These are phyloP conservation scores for Hyperoplus immaculatus DNA, from an alignment of 2,797 vertebrate species.

Conservation along the genomic window DNA sequence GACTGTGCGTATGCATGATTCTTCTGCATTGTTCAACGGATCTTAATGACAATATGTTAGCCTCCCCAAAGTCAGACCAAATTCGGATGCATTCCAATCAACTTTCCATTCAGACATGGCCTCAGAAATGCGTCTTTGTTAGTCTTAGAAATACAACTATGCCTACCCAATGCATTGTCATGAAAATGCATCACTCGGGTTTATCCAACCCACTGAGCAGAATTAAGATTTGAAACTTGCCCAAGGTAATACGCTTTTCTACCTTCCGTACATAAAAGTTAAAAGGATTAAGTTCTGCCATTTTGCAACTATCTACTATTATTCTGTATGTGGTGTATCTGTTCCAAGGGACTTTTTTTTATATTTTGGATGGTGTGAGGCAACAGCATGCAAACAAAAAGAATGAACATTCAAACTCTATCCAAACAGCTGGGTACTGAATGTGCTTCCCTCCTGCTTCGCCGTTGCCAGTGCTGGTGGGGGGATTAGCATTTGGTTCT, in stretches of 20 bases:
- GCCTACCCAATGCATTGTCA: neutral
- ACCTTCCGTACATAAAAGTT: neutral
- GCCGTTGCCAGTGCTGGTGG: neutral
- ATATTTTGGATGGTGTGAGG: slow-evolving; percentile 6
- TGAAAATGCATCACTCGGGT: neutral
- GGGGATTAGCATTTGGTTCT: slow-evolving; percentile 27
- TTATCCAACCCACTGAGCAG: neutral
- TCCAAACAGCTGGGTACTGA: slow-evolving; percentile 31
- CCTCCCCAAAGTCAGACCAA: neutral
- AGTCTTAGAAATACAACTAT: neutral
- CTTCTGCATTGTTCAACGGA: no score
- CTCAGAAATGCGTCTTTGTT: neutral
- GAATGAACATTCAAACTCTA: slow-evolving; percentile 11
- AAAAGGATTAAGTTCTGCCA: neutral
- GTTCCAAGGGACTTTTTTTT: neutral
- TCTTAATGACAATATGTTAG: no score
- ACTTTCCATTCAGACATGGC: neutral
- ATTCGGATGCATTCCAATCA: neutral
- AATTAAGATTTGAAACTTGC: neutral
- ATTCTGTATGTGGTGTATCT: neutral
- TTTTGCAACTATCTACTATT: neutral
- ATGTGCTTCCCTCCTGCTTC: slow-evolving; percentile 4
- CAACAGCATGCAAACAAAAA: slow-evolving; percentile 35
- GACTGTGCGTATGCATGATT: no score
- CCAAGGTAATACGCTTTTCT: neutral